Evolutionary conservation across 2,797 vertebrate genomes (phyloP).

Genomic region (Lacerta agilis): DNA sequence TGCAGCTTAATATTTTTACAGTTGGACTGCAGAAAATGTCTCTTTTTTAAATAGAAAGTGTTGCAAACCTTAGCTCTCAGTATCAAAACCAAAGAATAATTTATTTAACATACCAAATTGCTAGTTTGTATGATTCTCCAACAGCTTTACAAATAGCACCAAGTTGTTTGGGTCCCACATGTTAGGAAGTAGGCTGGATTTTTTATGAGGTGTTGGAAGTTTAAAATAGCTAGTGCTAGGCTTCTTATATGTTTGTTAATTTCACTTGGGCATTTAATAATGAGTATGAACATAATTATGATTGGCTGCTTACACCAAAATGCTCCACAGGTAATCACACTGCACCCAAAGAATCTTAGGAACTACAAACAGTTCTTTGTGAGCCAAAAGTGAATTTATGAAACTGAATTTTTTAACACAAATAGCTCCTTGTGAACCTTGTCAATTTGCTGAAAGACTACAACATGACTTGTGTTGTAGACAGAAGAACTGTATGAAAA

Average conservation of each 20-base stretch:
- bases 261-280: constrained; percentile 34
- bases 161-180: not conserved
- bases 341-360: not conserved
- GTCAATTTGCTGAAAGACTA: not conserved
- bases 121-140: constrained; percentile 36
- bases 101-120: constrained; percentile 2
- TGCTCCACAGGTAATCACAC: constrained; percentile 23
- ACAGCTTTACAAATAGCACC: not conserved
- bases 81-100: constrained; percentile 15
- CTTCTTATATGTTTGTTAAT: constrained; percentile 39
- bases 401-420: constrained; percentile 31
- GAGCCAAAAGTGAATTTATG: not conserved
- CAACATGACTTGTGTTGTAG: constrained; percentile 10
- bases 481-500: not conserved
- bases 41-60: constrained; percentile 25
- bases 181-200: constrained; percentile 5
- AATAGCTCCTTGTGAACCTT: not conserved
- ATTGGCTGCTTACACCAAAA: constrained; percentile 30
- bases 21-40: not conserved
- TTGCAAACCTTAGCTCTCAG: constrained; percentile 13
- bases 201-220: constrained; percentile 55
- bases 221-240: constrained; percentile 28
- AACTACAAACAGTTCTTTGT: constrained; percentile 38
- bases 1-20: constrained; percentile 14
- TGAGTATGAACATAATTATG: constrained; percentile 36